Base-by-base conservation (phyloP, 30 jellyfish, hydroid and myxozoan genomes). In the Aurelia coerulea region DNA sequence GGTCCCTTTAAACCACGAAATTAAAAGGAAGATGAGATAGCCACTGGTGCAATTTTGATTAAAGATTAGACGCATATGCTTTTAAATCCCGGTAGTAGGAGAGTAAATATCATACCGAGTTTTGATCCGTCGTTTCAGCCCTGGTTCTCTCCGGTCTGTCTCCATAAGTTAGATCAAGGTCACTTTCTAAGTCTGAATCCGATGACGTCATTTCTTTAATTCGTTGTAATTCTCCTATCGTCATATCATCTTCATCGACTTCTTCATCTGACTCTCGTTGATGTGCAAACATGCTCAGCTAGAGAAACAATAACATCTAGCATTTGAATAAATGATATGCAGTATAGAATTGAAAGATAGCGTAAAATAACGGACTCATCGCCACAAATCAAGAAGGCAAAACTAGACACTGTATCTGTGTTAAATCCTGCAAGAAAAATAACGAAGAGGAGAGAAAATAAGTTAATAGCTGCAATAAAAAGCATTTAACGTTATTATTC, bases 261-360 rank as follows among this genome's bases (percentile, higher is more conserved):
- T 93, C 98, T 78, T 93, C 98, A 69, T 93, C 98, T 2, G 97
- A 74, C 49, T 89, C 94, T 53, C 98, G 90, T 78, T 71, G 97
- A 42, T 73, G 88, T 13, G 99, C 93, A 69, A 64, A 85, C 97
- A 89, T 89, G 65, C 97, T 94, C 67, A 94, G 66, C 99, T 94
- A 71, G 32, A 78, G 73, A 23, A 68, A 33, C 7, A 16, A 2
- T 4, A 81, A 33, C 6, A 17, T 6, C 50, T 10, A 59, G 17
- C 51, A 39, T 39, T 39, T 39, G 8, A 37, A 60, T 0, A 46
- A 39, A 73, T 68, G 37, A 68, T 32, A 3, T 39, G 51, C 51
- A 1, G 8, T 2, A 39, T 9, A 39, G 51, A 39, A 39, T 39
- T 39, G 0, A 66, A 67, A 34, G 2, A 60, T 8, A 34, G 39